Evolutionary conservation across 2,888 invertebrate species (phyloP).

Genomic region (Netelia virgata): DNA sequence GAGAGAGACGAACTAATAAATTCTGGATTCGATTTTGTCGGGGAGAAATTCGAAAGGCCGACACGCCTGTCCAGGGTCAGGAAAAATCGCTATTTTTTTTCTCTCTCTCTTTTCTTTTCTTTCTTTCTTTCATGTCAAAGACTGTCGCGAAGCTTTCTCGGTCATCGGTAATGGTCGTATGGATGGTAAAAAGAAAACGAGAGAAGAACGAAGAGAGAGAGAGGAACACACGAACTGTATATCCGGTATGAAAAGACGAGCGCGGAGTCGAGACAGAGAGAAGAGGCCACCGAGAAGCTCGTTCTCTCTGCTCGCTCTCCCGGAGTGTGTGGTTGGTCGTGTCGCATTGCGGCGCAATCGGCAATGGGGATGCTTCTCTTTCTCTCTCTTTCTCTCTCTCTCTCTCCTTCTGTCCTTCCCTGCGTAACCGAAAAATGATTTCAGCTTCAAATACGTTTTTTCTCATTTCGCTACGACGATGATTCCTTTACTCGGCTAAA

Average conservation of each 20-base stretch:
- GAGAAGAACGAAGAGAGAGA: slow-evolving; percentile 18
- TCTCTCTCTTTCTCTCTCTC: slow-evolving; percentile 40
- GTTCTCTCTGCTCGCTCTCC: slow-evolving; percentile 53
- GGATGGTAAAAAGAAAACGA: slow-evolving; percentile 40
- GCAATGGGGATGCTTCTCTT: slow-evolving; percentile 74
- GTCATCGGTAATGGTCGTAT: slow-evolving; percentile 48
- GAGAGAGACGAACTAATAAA: background rate
- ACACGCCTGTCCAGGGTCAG: background rate
- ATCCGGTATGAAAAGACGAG: slow-evolving; percentile 56
- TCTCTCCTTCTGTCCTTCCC: slow-evolving; percentile 33
- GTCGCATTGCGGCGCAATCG: slow-evolving; percentile 83
- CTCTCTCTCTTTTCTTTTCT: background rate
- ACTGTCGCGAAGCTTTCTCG: slow-evolving; percentile 22
- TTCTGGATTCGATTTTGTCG: background rate
- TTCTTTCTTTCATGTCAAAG: background rate
- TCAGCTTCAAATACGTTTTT: slow-evolving; percentile 25
- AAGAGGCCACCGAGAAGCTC: slow-evolving; percentile 45
- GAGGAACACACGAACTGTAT: slow-evolving; percentile 51
- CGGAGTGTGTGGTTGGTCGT: slow-evolving; percentile 75
- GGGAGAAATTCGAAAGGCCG: background rate
- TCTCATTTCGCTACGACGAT: background rate
- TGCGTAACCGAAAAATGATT: slow-evolving; percentile 56
- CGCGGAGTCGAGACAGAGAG: slow-evolving; percentile 46
- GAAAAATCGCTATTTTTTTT: background rate
- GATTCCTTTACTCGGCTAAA: background rate